phyloP scores from a whole-genome alignment of 2,113 vertebrate species.

The Rhinopomastus cyanomelas region DNA sequence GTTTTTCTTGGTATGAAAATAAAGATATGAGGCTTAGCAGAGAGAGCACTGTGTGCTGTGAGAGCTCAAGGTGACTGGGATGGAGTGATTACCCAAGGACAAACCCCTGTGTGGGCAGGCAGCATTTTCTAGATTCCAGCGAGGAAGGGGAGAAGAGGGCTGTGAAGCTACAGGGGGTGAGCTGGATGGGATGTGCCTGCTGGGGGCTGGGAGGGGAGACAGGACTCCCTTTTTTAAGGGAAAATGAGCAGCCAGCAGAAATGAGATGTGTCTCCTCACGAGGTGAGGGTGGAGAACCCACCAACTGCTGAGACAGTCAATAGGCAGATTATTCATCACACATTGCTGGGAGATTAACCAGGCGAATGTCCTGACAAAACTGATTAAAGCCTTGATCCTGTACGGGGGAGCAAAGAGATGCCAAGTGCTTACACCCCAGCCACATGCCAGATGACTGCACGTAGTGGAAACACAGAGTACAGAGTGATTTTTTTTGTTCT shows the following conservation, averaged over 20 bases:
- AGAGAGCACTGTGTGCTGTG: not conserved
- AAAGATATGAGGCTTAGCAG: slow-evolving; percentile 24
- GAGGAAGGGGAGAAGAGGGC: not conserved
- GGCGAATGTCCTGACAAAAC: slow-evolving; percentile 78
- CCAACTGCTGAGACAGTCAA: slow-evolving; percentile 78
- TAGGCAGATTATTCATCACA: slow-evolving; percentile 78
- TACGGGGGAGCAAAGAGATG: slow-evolving; percentile 69
- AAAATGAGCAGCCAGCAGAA: slow-evolving; percentile 79
- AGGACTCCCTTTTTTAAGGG: slow-evolving; percentile 55
- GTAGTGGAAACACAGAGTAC: slow-evolving; percentile 10
- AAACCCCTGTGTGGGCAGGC: not conserved
- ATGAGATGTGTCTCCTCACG: slow-evolving; percentile 72
- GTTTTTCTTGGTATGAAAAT: slow-evolving; percentile 52
- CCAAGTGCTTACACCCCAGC: slow-evolving; percentile 63
- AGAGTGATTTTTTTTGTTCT: not conserved
- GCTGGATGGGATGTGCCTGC: slow-evolving; percentile 11
- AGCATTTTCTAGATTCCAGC: slow-evolving; percentile 75
- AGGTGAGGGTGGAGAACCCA: slow-evolving; percentile 72
- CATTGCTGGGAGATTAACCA: slow-evolving; percentile 79
- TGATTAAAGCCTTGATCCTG: slow-evolving; percentile 76
- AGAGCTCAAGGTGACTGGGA: slow-evolving; percentile 55
- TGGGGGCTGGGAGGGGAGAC: slow-evolving; percentile 55
- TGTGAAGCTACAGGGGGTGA: not conserved
- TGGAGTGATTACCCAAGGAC: slow-evolving; percentile 51
- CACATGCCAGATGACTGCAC: slow-evolving; percentile 44